Percentiles rank a stretch among this genome's conserved stretches.
Conservation (phyloP, 1,140 invertebrate species). For the Cepaea nemoralis region DNA sequence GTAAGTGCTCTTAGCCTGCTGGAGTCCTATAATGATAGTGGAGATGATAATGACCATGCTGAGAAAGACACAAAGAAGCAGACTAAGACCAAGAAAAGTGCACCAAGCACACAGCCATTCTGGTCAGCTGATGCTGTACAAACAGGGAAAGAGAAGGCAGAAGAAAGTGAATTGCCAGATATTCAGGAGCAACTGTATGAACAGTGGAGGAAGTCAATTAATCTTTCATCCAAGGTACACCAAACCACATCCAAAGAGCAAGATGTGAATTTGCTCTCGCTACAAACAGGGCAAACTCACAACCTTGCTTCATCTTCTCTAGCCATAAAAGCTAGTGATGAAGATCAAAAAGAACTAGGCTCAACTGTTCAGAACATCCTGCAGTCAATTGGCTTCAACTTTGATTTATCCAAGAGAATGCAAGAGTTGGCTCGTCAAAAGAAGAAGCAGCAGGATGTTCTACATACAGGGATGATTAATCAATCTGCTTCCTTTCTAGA, state of each 20-base stretch:
- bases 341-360: slow-evolving; percentile 54
- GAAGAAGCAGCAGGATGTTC: slow-evolving; percentile 50
- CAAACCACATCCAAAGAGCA: not conserved
- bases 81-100: not conserved
- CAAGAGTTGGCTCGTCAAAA: slow-evolving; percentile 65
- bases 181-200: slow-evolving; percentile 47
- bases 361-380: slow-evolving; percentile 70
- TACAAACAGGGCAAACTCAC: not conserved
- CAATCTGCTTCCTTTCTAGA: slow-evolving; percentile 66
- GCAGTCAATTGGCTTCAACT: slow-evolving; percentile 71
- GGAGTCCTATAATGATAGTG: slow-evolving; percentile 46
- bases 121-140: slow-evolving; percentile 31
- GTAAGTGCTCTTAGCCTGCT: slow-evolving; percentile 32
- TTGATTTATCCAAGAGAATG: slow-evolving; percentile 71
- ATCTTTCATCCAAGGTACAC: not conserved
- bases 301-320: not conserved
- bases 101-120: not conserved
- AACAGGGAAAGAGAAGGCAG: not conserved
- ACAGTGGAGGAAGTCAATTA: slow-evolving; percentile 43
- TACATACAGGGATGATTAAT: slow-evolving; percentile 54
- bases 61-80: slow-evolving; percentile 59
- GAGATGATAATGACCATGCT: slow-evolving; percentile 67
- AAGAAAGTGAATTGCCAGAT: slow-evolving; percentile 31
- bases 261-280: slow-evolving; percentile 14
- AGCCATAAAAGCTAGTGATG: slow-evolving; percentile 7